Percentiles rank a stretch among this genome's conserved stretches.
These are phyloP conservation scores for Chymomyza fuscimana DNA, from an alignment of 2,888 invertebrate genomes.

Conservation along the genomic window DNA sequence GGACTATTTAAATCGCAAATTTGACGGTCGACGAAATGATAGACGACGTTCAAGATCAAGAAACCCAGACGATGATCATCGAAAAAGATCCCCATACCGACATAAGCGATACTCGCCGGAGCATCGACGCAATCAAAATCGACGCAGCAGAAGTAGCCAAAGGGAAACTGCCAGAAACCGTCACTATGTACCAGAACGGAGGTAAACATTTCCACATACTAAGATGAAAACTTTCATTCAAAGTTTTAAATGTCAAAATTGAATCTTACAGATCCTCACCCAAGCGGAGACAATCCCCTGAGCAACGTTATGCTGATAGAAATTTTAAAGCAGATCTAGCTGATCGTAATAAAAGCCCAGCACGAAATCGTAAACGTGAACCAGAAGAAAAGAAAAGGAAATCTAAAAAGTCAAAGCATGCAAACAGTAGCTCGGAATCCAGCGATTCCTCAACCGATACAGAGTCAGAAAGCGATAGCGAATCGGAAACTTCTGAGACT, in stretches of 20 bases:
- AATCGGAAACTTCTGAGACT: constrained; percentile 34
- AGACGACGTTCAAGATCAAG: constrained; percentile 21
- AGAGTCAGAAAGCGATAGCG: constrained; percentile 26
- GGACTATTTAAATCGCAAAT: constrained; percentile 27
- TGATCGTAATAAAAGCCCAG: constrained; percentile 1
- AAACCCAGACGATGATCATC: constrained; percentile 18
- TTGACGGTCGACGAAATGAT: constrained; percentile 26
- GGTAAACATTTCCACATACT: constrained; percentile 35
- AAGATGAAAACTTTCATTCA: neutral
- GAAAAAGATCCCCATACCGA: constrained; percentile 25
- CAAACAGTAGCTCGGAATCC: constrained; percentile 42
- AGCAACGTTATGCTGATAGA: neutral
- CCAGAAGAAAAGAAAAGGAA: constrained; percentile 35
- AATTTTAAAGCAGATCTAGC: constrained; percentile 7
- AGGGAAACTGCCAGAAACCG: neutral
- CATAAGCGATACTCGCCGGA: constrained; percentile 28
- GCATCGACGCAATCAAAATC: constrained; percentile 20
- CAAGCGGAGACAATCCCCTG: neutral
- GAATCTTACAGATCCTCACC: constrained; percentile 9
- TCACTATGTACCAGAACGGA: constrained; percentile 12
- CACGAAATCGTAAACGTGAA: constrained; percentile 24
- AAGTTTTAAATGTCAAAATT: neutral
- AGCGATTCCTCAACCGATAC: constrained; percentile 35
- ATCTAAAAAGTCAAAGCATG: constrained; percentile 47
- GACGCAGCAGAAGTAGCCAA: constrained; percentile 27